Conservation (phyloP, 2,113 vertebrate genomes). For the Misgurnus anguillicaudatus region DNA sequence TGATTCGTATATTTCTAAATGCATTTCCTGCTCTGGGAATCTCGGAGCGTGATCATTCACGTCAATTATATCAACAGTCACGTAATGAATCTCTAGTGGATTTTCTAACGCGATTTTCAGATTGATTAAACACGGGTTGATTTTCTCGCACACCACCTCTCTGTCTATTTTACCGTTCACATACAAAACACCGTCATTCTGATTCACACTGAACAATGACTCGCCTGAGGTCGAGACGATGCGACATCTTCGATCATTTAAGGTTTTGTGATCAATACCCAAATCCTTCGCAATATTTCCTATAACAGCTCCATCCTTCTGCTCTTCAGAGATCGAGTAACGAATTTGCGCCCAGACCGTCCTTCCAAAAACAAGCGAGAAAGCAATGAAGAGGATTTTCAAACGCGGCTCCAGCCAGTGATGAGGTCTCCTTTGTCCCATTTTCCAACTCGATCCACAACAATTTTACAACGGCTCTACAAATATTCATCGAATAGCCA, state of each 20-base stretch:
- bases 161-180: constrained; percentile 58
- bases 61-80: constrained; percentile 64
- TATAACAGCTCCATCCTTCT: constrained; percentile 55
- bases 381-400: constrained; percentile 19
- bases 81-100: constrained; percentile 69
- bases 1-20: constrained; percentile 61
- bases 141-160: constrained; percentile 57
- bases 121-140: constrained; percentile 52
- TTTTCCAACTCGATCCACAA: constrained; percentile 29
- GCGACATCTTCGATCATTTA: constrained; percentile 55
- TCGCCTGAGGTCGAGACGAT: constrained; percentile 50
- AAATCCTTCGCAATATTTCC: constrained; percentile 65
- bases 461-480: not conserved
- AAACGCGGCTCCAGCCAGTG: not conserved
- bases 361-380: constrained; percentile 56
- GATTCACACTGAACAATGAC: constrained; percentile 55
- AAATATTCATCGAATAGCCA: not conserved
- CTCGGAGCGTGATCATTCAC: constrained; percentile 67
- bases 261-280: constrained; percentile 45
- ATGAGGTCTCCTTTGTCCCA: constrained; percentile 65
- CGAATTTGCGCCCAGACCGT: constrained; percentile 62
- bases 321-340: constrained; percentile 66
- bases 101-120: constrained; percentile 62
- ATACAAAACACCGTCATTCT: constrained; percentile 58
- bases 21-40: constrained; percentile 61